Evolutionary conservation across 2,797 vertebrate species (phyloP), one percentile per base, ranked within the genome.

Genomic region (Aldrovandia affinis): DNA sequence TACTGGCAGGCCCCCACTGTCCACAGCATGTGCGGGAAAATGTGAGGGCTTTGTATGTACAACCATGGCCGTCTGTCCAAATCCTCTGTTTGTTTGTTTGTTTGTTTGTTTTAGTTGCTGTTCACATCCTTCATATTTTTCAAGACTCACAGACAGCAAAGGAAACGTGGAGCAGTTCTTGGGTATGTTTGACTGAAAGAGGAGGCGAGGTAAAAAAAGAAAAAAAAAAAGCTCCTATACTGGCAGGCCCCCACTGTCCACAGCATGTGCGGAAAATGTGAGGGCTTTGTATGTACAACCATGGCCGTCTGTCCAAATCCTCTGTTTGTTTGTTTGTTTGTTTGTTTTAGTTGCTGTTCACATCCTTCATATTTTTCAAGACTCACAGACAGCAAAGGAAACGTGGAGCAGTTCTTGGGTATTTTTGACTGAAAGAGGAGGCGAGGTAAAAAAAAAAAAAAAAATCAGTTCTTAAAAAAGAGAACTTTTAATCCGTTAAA

Each of bases 211-310:
- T 54, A 28, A 28, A 75, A 73, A 36, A 83, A 50, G 30, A 42
- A 0, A n/a, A 83, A 8, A 73, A 42, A 30, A 78, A 7, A 42
- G 91, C 89, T 89, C 86, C n/a, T n/a, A 89, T 80, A 73, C 86
- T 87, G 84, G 87, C 88, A 83, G 89, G 89, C 87, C 87, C 92
- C 91, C 88, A 90, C 90, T 93, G 93, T 94, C 91, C 92, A 90
- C 89, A 86, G 88, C 90, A 92, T 89, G 90, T 68, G 59, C 87
- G 89, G 80, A 88, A 88, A 92, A 91, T 89, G 84, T 89, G 91
- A 92, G 89, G 88, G 90, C 86, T 80, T 83, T 85, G 89, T 84
- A 85, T 87, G 90, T 70, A 85, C 88, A 89, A 91, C 89, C 90
- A 89, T 85, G 80, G 80, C 85, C 86, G 86, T 73, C 15, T 18